These are phyloP conservation scores for Phrynosoma blainvillii DNA, from an alignment of 2,113 vertebrate genomes.

Conservation along the genomic window DNA sequence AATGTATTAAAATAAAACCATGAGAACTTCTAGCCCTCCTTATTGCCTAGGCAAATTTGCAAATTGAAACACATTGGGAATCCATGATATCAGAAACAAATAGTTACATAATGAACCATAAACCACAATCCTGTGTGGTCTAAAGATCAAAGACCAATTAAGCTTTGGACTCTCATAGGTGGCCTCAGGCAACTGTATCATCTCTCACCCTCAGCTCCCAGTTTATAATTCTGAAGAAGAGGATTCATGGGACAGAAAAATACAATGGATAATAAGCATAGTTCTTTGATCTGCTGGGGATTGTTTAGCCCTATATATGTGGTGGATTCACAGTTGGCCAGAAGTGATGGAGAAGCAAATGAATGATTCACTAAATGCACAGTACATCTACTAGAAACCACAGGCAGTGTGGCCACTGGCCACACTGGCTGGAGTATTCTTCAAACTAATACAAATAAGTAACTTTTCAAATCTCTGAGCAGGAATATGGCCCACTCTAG, in stretches of 20 bases:
- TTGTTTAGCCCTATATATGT: neutral
- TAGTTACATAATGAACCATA: constrained; percentile 8
- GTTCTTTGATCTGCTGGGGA: neutral
- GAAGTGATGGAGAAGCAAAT: too few species aligned
- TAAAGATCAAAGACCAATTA: constrained; percentile 27
- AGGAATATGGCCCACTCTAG: neutral
- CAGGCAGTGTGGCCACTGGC: too few species aligned
- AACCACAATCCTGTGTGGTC: constrained; percentile 24
- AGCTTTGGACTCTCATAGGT: neutral
- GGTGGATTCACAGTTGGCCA: neutral
- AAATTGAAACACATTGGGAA: neutral
- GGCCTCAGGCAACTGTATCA: neutral
- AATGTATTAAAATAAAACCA: neutral
- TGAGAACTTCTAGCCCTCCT: neutral
- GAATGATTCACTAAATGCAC: too few species aligned
- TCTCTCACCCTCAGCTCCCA: neutral
- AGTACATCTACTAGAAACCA: too few species aligned
- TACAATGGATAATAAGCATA: neutral
- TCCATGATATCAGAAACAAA: neutral
- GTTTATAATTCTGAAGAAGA: neutral
- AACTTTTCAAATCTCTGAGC: too few species aligned
- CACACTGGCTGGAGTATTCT: too few species aligned
- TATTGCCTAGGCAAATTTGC: constrained; percentile 1
- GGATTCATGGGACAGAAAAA: neutral
- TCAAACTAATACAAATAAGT: too few species aligned